A percentile compares a stretch with the other conserved stretches of the same genome.
These are phyloP conservation scores for Teleopsis dalmanni DNA, from an alignment of 1,140 invertebrate genomes.

Conservation along the genomic window DNA sequence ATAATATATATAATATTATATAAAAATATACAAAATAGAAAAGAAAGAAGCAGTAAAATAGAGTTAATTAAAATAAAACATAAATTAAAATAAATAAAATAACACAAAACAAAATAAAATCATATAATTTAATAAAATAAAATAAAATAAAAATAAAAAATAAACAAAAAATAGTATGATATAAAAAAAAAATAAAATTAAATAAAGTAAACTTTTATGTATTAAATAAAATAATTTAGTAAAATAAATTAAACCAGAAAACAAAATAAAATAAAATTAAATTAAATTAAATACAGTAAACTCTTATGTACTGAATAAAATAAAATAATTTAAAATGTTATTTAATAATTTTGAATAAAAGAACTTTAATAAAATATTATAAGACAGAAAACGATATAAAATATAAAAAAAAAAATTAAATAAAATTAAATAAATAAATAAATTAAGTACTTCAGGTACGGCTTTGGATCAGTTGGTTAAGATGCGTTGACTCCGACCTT, in stretches of 20 bases:
- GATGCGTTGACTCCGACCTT: too few relatives aligned
- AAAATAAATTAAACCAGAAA: background rate
- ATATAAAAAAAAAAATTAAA: too few relatives aligned
- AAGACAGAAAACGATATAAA: too few relatives aligned
- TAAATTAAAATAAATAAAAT: background rate
- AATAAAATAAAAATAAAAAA: background rate
- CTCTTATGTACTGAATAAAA: background rate
- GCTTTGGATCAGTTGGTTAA: too few relatives aligned
- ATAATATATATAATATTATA: background rate
- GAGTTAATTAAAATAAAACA: background rate
- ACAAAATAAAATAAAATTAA: background rate
- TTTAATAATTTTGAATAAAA: too few relatives aligned
- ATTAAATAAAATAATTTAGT: background rate
- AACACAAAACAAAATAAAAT: conserved; percentile 1
- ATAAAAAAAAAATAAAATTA: background rate
- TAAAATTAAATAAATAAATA: too few relatives aligned
- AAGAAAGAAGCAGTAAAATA: background rate
- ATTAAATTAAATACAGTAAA: background rate
- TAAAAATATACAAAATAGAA: background rate
- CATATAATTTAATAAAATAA: background rate
- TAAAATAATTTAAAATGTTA: background rate
- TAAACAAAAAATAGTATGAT: background rate
- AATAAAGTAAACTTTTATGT: background rate
- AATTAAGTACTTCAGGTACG: too few relatives aligned
- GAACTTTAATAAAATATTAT: too few relatives aligned